Percentiles rank a stretch among this genome's conserved stretches.
These are phyloP conservation scores for Belonocnema kinseyi DNA, from an alignment of 1,140 invertebrate genomes.

Conservation along the genomic window DNA sequence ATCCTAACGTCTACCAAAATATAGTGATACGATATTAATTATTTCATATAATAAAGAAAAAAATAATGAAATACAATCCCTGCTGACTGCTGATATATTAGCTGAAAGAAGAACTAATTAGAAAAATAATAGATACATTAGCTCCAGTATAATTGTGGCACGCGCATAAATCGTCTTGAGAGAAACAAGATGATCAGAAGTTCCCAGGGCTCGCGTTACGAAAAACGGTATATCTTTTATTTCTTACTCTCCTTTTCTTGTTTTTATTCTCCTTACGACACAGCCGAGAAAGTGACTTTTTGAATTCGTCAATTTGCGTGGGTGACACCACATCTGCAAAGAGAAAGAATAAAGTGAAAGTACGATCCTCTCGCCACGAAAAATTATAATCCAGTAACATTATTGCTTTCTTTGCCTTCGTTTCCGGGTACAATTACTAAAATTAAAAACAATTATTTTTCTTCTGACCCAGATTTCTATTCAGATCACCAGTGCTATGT, in stretches of 20 bases:
- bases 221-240: not conserved
- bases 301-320: constrained; percentile 39
- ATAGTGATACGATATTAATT: not conserved
- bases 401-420: not conserved
- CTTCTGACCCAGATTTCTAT: not conserved
- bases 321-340: constrained; percentile 29
- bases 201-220: constrained; percentile 25
- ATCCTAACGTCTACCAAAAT: not conserved
- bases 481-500: not conserved
- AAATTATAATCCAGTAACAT: not conserved
- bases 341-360: constrained; percentile 35
- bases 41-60: constrained; percentile 6
- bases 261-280: not conserved
- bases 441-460: not conserved
- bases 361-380: not conserved
- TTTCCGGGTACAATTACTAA: not conserved
- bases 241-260: not conserved
- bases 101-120: not conserved
- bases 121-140: not conserved
- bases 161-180: constrained; percentile 41
- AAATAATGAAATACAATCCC: not conserved
- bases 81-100: not conserved
- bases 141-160: constrained; percentile 27
- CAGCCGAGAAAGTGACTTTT: not conserved
- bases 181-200: constrained; percentile 38